phyloP scores from a whole-genome alignment of 2,797 vertebrate genomes.

The Phataginus tetradactyla region DNA sequence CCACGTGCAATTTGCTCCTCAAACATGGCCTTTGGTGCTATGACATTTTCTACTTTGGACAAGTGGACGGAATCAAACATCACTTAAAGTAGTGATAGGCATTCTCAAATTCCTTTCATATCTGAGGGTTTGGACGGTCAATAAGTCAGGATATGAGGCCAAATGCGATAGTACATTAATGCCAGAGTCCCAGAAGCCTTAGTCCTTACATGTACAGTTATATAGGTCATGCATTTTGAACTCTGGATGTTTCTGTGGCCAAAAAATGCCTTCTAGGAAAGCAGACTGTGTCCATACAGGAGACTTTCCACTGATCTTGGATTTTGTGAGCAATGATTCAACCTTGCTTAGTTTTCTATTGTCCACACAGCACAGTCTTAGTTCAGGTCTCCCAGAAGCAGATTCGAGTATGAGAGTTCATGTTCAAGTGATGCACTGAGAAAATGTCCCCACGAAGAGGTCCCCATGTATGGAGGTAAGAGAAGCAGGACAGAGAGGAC shows the following conservation, averaged over 20 bases:
- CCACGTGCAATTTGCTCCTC: background rate
- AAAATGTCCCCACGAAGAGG: background rate
- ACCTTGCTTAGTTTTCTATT: background rate
- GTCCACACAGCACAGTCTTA: background rate
- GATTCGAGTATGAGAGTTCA: background rate
- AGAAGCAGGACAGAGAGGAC: background rate
- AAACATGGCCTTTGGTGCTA: background rate
- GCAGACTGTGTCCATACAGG: background rate
- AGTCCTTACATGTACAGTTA: background rate
- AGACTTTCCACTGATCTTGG: background rate
- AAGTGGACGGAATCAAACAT: background rate
- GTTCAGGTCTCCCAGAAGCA: background rate
- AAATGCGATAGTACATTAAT: background rate
- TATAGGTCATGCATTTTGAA: background rate
- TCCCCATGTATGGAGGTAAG: background rate
- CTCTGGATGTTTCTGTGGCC: background rate
- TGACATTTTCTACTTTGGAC: background rate
- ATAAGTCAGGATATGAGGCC: background rate
- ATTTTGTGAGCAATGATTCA: background rate
- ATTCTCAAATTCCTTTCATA: background rate
- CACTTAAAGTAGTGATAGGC: background rate
- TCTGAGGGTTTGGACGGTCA: background rate
- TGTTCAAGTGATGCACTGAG: background rate
- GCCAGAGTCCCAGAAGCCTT: background rate
- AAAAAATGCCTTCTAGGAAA: background rate